phyloP scores from a whole-genome alignment of 2,888 invertebrate genomes.

The Azorinus chamasolen region DNA sequence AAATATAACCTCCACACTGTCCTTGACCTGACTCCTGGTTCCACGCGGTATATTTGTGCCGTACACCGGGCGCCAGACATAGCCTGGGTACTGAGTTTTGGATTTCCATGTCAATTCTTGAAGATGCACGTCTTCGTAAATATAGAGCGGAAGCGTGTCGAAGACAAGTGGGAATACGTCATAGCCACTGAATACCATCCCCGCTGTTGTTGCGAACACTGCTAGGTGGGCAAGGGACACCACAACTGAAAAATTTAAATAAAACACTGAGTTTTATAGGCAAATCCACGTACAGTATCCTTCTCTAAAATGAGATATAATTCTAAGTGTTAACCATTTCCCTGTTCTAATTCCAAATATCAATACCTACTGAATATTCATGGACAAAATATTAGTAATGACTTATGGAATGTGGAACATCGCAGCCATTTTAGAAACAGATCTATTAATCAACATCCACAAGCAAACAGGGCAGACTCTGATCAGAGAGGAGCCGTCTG shows the following conservation, averaged over 20 bases:
- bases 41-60: slow-evolving; percentile 51
- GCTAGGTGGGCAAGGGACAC: slow-evolving; percentile 59
- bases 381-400: too few species aligned
- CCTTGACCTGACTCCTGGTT: slow-evolving; percentile 58
- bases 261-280: too few species aligned
- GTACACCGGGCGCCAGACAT: slow-evolving; percentile 55
- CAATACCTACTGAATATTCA: too few species aligned
- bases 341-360: too few species aligned
- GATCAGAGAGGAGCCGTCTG: too few species aligned
- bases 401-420: too few species aligned
- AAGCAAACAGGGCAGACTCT: too few species aligned
- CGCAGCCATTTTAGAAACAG: too few species aligned
- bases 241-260: slow-evolving; percentile 53
- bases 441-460: too few species aligned
- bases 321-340: too few species aligned
- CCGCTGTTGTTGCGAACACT: slow-evolving; percentile 53
- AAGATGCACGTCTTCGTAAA: slow-evolving; percentile 62
- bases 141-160: slow-evolving; percentile 63
- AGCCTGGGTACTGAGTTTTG: slow-evolving; percentile 23
- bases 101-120: slow-evolving; percentile 64
- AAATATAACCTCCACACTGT: slow-evolving; percentile 65
- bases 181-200: slow-evolving; percentile 55
- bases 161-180: slow-evolving; percentile 70
- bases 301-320: too few species aligned
- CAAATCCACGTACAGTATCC: too few species aligned